A percentile compares a stretch with the other conserved stretches of the same genome.
phyloP scores from a whole-genome alignment of 2,888 invertebrate species.

The Macrophya alboannulata region DNA sequence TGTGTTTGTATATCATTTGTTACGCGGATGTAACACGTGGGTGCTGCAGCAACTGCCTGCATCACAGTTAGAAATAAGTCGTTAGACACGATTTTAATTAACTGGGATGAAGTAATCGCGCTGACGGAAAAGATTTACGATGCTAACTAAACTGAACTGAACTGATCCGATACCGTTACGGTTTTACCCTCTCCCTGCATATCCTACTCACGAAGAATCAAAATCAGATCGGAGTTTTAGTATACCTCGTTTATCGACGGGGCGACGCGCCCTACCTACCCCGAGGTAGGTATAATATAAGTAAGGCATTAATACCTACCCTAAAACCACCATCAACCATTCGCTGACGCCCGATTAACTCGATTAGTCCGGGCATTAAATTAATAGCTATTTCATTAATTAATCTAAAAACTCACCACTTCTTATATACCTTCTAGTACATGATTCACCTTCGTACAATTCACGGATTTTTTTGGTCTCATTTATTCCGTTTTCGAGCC shows the following conservation, averaged over 20 bases:
- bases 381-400: slow-evolving; percentile 31
- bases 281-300: neutral
- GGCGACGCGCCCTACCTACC: slow-evolving; percentile 10
- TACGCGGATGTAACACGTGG: neutral
- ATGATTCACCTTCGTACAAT: neutral
- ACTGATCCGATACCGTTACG: slow-evolving; percentile 8
- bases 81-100: slow-evolving; percentile 49
- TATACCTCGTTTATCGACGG: slow-evolving; percentile 26
- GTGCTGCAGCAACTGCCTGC: neutral
- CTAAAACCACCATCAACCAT: slow-evolving; percentile 25
- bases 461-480: neutral
- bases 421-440: neutral
- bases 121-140: slow-evolving; percentile 36
- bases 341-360: slow-evolving; percentile 37
- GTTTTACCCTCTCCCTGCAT: neutral
- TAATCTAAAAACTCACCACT: slow-evolving; percentile 5
- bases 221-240: slow-evolving; percentile 36
- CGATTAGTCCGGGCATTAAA: slow-evolving; percentile 43
- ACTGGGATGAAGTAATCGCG: slow-evolving; percentile 42
- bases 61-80: slow-evolving; percentile 3
- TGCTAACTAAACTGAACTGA: neutral
- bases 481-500: neutral
- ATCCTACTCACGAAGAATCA: neutral
- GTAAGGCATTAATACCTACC: slow-evolving; percentile 26
- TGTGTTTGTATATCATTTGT: neutral